These are phyloP conservation scores for Apteryx owenii DNA, from an alignment of 2,113 vertebrate species.

Conservation along the genomic window DNA sequence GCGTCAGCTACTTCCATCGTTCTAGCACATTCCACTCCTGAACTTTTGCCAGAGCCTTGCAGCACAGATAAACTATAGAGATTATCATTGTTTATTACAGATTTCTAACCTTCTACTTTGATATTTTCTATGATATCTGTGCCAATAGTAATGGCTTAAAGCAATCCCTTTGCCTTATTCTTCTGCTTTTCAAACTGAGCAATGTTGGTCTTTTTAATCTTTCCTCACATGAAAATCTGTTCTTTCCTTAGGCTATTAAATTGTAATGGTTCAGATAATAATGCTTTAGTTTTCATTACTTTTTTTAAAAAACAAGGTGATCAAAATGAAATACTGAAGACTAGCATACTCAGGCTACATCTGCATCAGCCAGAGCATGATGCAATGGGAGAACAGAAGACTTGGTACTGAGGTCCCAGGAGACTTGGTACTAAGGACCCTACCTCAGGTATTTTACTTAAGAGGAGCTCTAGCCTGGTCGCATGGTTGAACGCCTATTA, in stretches of 20 bases:
- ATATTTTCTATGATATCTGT: background rate
- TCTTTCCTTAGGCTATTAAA: background rate
- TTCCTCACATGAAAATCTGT: background rate
- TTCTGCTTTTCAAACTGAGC: background rate
- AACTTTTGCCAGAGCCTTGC: background rate
- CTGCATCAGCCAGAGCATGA: background rate
- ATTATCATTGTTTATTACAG: background rate
- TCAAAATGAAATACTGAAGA: background rate
- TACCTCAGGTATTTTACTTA: background rate
- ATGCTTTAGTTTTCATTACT: background rate
- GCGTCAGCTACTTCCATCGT: background rate
- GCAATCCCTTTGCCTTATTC: background rate
- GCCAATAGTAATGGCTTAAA: background rate
- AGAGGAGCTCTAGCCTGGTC: background rate
- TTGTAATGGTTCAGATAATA: background rate
- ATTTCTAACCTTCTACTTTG: background rate
- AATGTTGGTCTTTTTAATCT: background rate
- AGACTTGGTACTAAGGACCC: background rate
- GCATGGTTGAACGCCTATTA: rapidly evolving
- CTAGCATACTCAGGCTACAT: background rate
- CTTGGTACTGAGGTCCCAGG: background rate
- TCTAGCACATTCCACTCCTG: background rate
- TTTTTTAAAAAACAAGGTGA: background rate
- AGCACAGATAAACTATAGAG: background rate
- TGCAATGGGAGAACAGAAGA: background rate